Percentiles rank a stretch among this genome's conserved stretches.
These are phyloP conservation scores for Platygyra sinensis DNA, from an alignment of 64 coral and sea anemone genomes.

Conservation along the genomic window DNA sequence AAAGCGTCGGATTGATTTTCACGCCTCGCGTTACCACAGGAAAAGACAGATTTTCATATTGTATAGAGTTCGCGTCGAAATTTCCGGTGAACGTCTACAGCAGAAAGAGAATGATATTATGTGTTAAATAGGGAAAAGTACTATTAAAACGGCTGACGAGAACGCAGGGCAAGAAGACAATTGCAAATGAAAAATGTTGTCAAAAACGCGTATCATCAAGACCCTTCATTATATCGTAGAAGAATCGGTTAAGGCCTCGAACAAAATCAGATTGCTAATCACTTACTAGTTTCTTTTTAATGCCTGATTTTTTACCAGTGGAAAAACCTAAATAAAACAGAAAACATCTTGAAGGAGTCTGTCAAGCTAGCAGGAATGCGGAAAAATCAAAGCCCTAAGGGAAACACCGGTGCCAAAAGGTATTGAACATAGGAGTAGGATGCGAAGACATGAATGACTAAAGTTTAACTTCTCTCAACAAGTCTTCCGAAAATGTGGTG, in stretches of 20 bases:
- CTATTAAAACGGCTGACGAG: background rate
- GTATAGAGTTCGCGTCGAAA: conserved; percentile 41
- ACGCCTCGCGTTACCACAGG: conserved; percentile 46
- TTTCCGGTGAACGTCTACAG: conserved; percentile 48
- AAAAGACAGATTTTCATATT: conserved; percentile 27
- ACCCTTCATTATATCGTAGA: background rate
- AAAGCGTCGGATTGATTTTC: background rate
- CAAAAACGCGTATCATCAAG: background rate
- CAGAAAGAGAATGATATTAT: background rate
- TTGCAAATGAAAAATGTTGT: background rate
- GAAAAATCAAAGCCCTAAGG: no score
- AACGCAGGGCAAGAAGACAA: no score
- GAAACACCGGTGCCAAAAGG: no score
- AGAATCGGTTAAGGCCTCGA: no score
- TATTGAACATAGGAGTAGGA: no score
- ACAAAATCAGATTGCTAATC: no score
- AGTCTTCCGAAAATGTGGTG: background rate
- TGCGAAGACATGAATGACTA: no score
- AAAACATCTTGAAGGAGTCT: no score
- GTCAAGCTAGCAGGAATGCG: no score
- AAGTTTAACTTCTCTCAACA: background rate
- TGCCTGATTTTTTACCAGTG: no score
- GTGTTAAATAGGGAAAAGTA: background rate
- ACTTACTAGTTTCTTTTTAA: no score
- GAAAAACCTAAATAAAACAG: no score